Evolutionary conservation across 2,797 vertebrate genomes (phyloP), one percentile per base, ranked within the genome.

Genomic region (Lacerta agilis): DNA sequence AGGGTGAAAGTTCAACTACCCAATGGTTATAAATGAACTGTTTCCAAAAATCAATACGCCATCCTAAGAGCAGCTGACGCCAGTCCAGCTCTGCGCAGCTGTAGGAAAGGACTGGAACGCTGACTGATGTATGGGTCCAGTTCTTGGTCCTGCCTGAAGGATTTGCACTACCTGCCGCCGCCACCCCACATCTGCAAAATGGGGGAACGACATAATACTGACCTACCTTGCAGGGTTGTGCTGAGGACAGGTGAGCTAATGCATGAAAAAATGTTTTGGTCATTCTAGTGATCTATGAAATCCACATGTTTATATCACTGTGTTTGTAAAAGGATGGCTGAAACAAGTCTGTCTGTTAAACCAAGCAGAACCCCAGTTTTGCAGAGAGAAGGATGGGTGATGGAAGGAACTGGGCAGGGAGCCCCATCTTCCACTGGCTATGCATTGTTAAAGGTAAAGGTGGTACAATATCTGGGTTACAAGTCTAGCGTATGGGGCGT

Each of bases 1-100:
- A 76, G 41, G 86, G 89, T 90, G 89, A 90, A 90, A 90, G 86
- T 87, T 90, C 89, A 90, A 90, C 89, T 87, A 85, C 89, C 86
- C 89, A 85, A 84, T 87, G 86, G 89, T 90, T 90, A 90, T 90
- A 90, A 90, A 90, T 90, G 89, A 87, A 87, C 86, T 87, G 82
- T 78, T 87, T 84, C 77, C 61, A 87, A 75, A 90, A 87, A 90
- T 90, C 89, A 87, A 90, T 90, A 90, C 71, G 1, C 82, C 78
- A 87, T 85, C 82, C 27, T 49, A 69, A 87, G 82, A 87, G 86
- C 77, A 67, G 71, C 71, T 66, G 89, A 90, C 36, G 36, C 84
- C 84, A 83, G 45, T 86, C 73, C 64, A 64, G 79, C 49, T 82
- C 73, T 82, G 45, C 15, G 71, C 58, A 36, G 77, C 77, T 49